Conservation (phyloP, 2,797 vertebrate genomes). For the Garrulus glandarius region DNA sequence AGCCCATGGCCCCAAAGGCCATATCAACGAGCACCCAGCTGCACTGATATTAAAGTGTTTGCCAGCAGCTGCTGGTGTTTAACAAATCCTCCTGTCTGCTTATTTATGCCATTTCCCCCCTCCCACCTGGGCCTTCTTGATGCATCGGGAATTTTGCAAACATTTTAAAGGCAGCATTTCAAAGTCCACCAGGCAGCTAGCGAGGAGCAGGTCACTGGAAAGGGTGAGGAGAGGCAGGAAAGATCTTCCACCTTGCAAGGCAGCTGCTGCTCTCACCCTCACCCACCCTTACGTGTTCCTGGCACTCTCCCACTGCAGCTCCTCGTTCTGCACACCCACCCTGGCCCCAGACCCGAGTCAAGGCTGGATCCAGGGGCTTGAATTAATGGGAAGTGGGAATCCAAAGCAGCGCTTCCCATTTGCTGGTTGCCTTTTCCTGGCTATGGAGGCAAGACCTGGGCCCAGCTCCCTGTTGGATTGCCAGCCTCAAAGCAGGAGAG, state of each 20-base stretch:
- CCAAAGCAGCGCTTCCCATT: rapidly evolving
- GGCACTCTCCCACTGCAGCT: rapidly evolving
- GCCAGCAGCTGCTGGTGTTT: not conserved
- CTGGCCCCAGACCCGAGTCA: not conserved
- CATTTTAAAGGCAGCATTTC: not conserved
- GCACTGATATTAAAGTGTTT: not conserved
- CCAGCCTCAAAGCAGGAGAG: not conserved
- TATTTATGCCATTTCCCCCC: not conserved
- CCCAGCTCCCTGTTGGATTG: not conserved
- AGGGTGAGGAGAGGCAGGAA: not conserved
- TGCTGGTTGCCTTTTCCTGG: not conserved
- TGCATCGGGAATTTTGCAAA: not conserved
- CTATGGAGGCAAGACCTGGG: not conserved
- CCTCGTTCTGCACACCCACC: rapidly evolving
- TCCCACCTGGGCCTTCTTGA: not conserved
- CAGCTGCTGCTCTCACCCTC: not conserved
- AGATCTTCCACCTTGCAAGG: not conserved
- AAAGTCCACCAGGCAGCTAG: not conserved
- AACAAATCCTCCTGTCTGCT: constrained; percentile 4
- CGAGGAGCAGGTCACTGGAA: rapidly evolving
- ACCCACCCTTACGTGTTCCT: not conserved
- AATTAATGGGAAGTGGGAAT: not conserved
- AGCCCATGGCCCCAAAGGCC: not conserved
- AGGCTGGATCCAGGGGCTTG: not conserved
- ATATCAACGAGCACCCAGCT: rapidly evolving